Evolutionary conservation across 2,888 invertebrate genomes (phyloP).

Genomic region (Choristoneura rosaceana): DNA sequence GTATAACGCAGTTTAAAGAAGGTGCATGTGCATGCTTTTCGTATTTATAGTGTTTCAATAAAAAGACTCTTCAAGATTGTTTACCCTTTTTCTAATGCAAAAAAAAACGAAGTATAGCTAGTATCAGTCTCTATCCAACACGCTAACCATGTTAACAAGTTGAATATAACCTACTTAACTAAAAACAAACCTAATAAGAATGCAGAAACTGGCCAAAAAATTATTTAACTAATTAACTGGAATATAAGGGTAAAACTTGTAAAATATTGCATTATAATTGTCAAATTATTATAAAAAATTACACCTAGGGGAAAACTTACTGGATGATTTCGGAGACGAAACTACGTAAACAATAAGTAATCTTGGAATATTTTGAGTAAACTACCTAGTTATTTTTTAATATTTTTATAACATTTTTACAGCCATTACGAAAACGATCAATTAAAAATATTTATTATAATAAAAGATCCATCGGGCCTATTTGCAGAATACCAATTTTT

Average conservation of each 20-base stretch:
- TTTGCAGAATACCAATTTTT: no score
- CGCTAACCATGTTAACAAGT: no score
- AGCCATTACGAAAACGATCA: no score
- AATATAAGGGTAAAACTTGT: neutral
- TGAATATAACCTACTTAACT: neutral
- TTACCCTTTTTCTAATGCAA: no score
- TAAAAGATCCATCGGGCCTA: no score
- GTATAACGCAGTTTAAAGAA: no score
- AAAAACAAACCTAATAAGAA: neutral
- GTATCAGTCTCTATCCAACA: neutral
- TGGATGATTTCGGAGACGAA: neutral
- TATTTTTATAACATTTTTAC: neutral
- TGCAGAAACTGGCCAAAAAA: neutral
- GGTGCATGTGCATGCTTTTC: no score
- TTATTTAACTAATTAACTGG: neutral
- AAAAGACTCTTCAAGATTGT: no score
- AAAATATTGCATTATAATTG: neutral
- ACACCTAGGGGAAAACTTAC: neutral
- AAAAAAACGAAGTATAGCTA: neutral
- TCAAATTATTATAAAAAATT: conserved; percentile 1
- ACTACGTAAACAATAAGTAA: neutral
- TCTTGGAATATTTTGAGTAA: neutral
- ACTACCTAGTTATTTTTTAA: neutral
- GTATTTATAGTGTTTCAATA: no score
- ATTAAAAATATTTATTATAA: no score